A percentile compares a stretch with the other conserved stretches of the same genome.
phyloP scores from a whole-genome alignment of 1,140 invertebrate species.

The Leptinotarsa defecta region DNA sequence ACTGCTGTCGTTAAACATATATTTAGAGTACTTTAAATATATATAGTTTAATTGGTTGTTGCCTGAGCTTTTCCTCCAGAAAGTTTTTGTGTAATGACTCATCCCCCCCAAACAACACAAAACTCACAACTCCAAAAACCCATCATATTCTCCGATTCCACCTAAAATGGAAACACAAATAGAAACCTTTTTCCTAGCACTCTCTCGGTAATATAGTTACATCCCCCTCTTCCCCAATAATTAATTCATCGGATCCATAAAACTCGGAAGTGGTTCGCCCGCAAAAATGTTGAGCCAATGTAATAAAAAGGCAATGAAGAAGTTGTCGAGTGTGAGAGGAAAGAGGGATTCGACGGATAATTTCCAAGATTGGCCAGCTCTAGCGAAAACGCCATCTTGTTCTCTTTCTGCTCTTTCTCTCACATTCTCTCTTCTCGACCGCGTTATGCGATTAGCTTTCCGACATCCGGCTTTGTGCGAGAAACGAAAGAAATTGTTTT shows the following conservation, averaged over 20 bases:
- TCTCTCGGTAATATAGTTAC: conserved; percentile 9
- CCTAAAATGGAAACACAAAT: background rate
- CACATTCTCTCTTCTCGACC: background rate
- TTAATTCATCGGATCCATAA: conserved; percentile 18
- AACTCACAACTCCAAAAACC: no score
- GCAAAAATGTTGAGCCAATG: conserved; percentile 12
- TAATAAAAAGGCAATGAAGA: conserved; percentile 24
- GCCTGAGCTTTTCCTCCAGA: no score
- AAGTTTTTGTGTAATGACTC: no score
- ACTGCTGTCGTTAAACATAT: no score
- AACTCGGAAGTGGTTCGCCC: conserved; percentile 19
- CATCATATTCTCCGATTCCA: no score
- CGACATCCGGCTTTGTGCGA: conserved; percentile 7
- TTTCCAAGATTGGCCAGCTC: conserved; percentile 18
- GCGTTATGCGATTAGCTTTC: conserved; percentile 11
- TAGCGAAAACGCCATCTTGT: background rate
- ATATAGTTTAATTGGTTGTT: no score
- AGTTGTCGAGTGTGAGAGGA: conserved; percentile 18
- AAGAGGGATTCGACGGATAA: conserved; percentile 12
- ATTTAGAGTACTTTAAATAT: no score
- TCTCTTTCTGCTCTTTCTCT: background rate
- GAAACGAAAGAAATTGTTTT: conserved; percentile 12
- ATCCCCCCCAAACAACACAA: no score
- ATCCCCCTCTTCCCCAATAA: background rate
- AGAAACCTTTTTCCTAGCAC: background rate